Base-by-base conservation (phyloP, 2,797 vertebrate genomes). In the Gymnothorax javanicus region DNA sequence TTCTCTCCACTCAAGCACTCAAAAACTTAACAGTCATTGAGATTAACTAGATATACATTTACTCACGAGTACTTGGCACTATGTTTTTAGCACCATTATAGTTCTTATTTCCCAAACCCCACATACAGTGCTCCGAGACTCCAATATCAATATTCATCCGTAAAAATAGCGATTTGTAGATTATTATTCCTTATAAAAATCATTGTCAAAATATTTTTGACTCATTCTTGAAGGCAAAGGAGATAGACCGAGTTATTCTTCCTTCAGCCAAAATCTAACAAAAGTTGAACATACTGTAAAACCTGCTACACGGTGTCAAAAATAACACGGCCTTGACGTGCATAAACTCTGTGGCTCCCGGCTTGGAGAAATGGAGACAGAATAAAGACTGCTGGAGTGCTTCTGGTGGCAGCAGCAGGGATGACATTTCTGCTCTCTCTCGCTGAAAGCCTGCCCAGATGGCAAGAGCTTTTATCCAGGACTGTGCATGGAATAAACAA, bases 401-500 rank as follows among this genome's bases (percentile, higher is more conserved):
- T 81, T 81, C 77, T 81, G 77, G 50, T 81, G 77, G 56, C 77
- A 81, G 23, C 50, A 23, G 77, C 77, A 54, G 77, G 20, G 1
- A 23, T 54, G 77, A 50, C 52, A 81, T 81, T 81, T 56, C 77
- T 23, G 50, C 77, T 15, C 12, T 6, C 50, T 81, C n/a, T 81
- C 77, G 15, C 33, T 77, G 43, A 77, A 77, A 77, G 73, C 73
- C 77, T 8, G 50, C 56, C 77, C 77, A 81, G 77, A 81, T 81
- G 77, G 77, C 23, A 50, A 23, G 6, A 56, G 77, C 77, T 81
- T 81, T 81, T 54, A 56, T 54, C 77, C 23, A 0, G 77, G 50
- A 52, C 50, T 81, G 75, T 8, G 77, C 7, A 81, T 81, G 52
- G 43, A 81, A 81, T 81, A 81, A 54, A 56, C 17, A 20, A 17